These are phyloP conservation scores for Incurvaria masculella DNA, from an alignment of 2,888 invertebrate species.

Conservation along the genomic window DNA sequence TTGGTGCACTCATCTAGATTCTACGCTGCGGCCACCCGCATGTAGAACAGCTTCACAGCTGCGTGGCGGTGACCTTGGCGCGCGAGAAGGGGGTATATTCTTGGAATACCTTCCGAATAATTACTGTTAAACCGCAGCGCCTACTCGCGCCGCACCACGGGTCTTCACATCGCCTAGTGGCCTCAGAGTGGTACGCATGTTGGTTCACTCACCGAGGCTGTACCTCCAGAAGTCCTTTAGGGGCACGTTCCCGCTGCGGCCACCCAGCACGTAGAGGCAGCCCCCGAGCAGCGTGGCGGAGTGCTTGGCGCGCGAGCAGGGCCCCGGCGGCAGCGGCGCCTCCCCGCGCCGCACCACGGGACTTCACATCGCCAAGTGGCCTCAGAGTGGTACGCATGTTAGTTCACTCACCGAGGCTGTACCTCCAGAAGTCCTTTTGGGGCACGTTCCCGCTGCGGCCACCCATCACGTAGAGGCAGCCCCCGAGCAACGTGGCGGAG, in stretches of 20 bases:
- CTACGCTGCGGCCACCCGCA: not conserved
- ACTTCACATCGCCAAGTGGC: not conserved
- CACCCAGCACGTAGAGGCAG: slow-evolving; percentile 79
- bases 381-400: too few species aligned
- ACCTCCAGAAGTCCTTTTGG: slow-evolving; percentile 83
- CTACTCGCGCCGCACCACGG: not conserved
- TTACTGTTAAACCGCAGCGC: not conserved
- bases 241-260: slow-evolving; percentile 80
- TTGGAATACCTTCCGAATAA: not conserved
- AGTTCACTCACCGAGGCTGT: slow-evolving; percentile 68
- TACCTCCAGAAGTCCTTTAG: slow-evolving; percentile 85
- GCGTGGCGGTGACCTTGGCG: not conserved
- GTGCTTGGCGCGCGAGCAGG: slow-evolving; percentile 78
- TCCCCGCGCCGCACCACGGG: too few species aligned
- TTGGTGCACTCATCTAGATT: too few species aligned
- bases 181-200: not conserved
- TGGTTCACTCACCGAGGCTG: slow-evolving; percentile 58
- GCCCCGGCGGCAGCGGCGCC: slow-evolving; percentile 51
- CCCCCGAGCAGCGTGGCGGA: slow-evolving; percentile 74
- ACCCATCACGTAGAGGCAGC: slow-evolving; percentile 77
- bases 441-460: slow-evolving; percentile 85
- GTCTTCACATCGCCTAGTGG: slow-evolving; percentile 1
- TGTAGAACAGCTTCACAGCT: not conserved
- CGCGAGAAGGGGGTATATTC: not conserved
- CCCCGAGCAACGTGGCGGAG: slow-evolving; percentile 73